Evolutionary conservation across 2,797 vertebrate genomes (phyloP), one percentile per base, ranked within the genome.

Genomic region (Mormyrus hasselquistii): DNA sequence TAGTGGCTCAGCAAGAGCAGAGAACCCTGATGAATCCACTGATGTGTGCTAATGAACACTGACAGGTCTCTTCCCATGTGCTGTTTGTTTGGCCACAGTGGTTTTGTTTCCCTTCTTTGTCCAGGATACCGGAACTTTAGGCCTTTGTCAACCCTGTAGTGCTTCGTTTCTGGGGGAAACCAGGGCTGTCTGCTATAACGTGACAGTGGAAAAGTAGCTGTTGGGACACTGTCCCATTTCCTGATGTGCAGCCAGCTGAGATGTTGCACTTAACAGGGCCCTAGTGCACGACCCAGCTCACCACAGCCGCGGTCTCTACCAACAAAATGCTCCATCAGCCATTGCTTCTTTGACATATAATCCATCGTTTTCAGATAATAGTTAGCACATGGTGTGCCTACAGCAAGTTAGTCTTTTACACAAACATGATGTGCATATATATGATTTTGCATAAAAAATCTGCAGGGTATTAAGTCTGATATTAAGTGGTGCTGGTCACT

Each of bases 371-470:
- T 94, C 94, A 93, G 93, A 95, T 41, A 79, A 95, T 94, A 95
- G 94, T 44, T 41, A 76, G 69, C 69, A 79, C 93, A 94, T 92
- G 93, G 93, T 34, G 91, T 91, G 93, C 92, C 90, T 91, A 93
- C 95, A 95, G 94, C 94, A 94, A 95, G 94, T 94, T 92, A 94
- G 93, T 94, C 16, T 94, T 95, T 94, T 85, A 53, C 22, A 87
- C 73, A 94, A 94, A 93, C 91, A 91, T 92, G 34, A 91, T 95
- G 94, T 22, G 2, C 92, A 92, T 92, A 92, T 92, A 4, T 93
- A 94, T 94, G 92, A 93, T 91, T 91, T 88, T 92, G 91, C 90
- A 92, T 92, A 92, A 93, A 93, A 91, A 91, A 90, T 91, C 25
- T 22, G 25, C 41, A 44, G 41, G 19, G 38, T 49, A 53, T 84